Percentiles rank a stretch among this genome's conserved stretches.
Evolutionary conservation across 2,888 invertebrate species (phyloP).

Genomic region (Lasius fuliginosus): DNA sequence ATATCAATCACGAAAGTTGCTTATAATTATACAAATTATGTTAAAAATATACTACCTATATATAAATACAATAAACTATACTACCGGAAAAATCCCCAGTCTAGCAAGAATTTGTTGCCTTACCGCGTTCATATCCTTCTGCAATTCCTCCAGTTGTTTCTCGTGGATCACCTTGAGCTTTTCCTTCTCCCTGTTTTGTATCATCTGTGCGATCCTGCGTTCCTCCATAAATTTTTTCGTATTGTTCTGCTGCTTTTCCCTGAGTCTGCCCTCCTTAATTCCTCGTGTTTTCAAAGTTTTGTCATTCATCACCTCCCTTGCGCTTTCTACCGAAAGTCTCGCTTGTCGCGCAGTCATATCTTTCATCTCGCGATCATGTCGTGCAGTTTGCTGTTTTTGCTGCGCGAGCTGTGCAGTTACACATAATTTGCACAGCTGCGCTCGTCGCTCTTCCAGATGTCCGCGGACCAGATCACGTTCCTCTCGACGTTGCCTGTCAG

Average conservation of each 20-base stretch:
- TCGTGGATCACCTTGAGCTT: slow-evolving; percentile 97
- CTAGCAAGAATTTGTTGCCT: slow-evolving; percentile 76
- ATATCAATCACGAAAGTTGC: not conserved
- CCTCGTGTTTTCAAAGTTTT: slow-evolving; percentile 98
- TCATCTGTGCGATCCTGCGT: slow-evolving; percentile 94
- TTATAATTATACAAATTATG: slow-evolving; percentile 9
- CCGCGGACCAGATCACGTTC: slow-evolving; percentile 93
- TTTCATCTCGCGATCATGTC: slow-evolving; percentile 97
- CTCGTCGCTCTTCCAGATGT: slow-evolving; percentile 94
- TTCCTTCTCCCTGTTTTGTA: slow-evolving; percentile 96
- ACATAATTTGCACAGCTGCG: slow-evolving; percentile 91
- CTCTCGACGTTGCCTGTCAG: slow-evolving; percentile 93
- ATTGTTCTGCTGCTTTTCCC: slow-evolving; percentile 99
- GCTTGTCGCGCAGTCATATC: slow-evolving; percentile 98
- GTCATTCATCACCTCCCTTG: slow-evolving; percentile 97
- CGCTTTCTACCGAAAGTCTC: slow-evolving; percentile 98
- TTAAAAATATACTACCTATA: not conserved
- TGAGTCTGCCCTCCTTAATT: slow-evolving; percentile 96
- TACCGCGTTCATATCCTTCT: slow-evolving; percentile 95
- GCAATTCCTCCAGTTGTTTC: slow-evolving; percentile 96
- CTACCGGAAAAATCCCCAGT: slow-evolving; percentile 15
- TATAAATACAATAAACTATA: not conserved
- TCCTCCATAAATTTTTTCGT: slow-evolving; percentile 99
- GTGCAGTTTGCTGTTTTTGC: slow-evolving; percentile 95
- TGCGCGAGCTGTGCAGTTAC: slow-evolving; percentile 93